Evolutionary conservation across 2,888 invertebrate genomes (phyloP), one percentile per base, ranked within the genome.

Genomic region (Alviniconcha strummeri): DNA sequence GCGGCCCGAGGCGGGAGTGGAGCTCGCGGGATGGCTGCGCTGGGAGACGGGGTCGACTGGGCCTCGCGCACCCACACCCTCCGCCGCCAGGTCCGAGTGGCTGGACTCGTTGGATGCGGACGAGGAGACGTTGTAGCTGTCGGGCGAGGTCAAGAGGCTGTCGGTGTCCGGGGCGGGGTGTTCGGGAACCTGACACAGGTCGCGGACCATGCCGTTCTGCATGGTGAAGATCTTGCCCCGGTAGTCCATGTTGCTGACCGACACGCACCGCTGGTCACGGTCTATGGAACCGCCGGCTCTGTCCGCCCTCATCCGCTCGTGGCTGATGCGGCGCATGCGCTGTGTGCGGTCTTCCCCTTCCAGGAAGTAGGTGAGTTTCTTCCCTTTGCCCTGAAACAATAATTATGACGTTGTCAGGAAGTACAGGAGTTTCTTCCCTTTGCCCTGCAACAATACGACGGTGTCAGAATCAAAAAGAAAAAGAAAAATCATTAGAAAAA

Each of bases 281-380:
- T 64, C 74, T 36, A 9, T 17, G 57, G 76, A 57, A 17, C 17
- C 55, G 13, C 82, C 80, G n/a, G 56, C 77, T 17, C 76, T 52
- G n/a, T 77, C 82, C 15, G 75, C 82, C 71, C 57, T 84, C 67
- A 75, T 79, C 80, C 82, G 83, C 71, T 87, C 85, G 36, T 67
- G 71, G 71, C 89, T 88, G n/a, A 92, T 89, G 57, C 92, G 82
- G 60, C 88, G 82, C 55, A 88, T 82, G 76, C 91, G 77, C 52
- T 89, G 86, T 0, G 85, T 77, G 7, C 78, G 85, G 84, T 93
- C 92, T 83, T 94, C 94, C 1, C 91, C 91, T 8, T 90, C 89
- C 60, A 94, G 90, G 87, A 94, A 94, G 85, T 94, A 94, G 8
- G 94, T 94, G 86, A 93, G 88, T 88, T 93, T 91, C 82, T 92